A percentile compares a stretch with the other conserved stretches of the same genome.
Conservation (phyloP, 2,888 invertebrate genomes). For the Phyto melanocephala region DNA sequence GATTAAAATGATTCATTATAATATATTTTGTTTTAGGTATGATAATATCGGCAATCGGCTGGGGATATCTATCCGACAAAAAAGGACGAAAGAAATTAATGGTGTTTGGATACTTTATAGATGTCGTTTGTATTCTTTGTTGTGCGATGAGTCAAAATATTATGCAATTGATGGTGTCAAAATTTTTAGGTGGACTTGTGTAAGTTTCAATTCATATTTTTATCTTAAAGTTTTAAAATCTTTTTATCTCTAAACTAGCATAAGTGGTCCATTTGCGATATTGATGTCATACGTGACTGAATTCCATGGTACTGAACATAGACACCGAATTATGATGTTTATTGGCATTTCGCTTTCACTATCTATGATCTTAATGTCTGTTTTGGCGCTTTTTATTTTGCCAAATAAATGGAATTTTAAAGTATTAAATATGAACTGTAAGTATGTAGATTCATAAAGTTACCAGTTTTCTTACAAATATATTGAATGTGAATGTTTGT, state of each 20-base stretch:
- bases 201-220: conserved; percentile 79
- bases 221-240: neutral
- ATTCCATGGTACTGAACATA: conserved; percentile 84
- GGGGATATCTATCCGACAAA: conserved; percentile 89
- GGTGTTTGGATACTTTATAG: conserved; percentile 83
- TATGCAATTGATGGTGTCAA: conserved; percentile 83
- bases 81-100: conserved; percentile 85
- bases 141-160: conserved; percentile 84
- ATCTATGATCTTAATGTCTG: conserved; percentile 83
- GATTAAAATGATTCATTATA: too few species aligned
- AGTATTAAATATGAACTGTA: conserved; percentile 74
- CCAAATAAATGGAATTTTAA: conserved; percentile 82
- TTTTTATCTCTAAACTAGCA: conserved; percentile 76
- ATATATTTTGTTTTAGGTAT: conserved; percentile 78
- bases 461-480: too few species aligned
- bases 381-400: conserved; percentile 86
- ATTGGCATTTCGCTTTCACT: conserved; percentile 84
- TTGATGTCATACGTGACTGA: conserved; percentile 87
- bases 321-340: conserved; percentile 84
- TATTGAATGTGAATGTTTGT: too few species aligned
- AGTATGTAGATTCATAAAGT: too few species aligned
- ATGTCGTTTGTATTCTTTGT: conserved; percentile 83
- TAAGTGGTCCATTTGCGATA: conserved; percentile 87
- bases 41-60: conserved; percentile 86
- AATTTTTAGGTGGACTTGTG: conserved; percentile 87